Base-by-base conservation (phyloP, 2,797 vertebrate species). In the Sebastes itinus region DNA sequence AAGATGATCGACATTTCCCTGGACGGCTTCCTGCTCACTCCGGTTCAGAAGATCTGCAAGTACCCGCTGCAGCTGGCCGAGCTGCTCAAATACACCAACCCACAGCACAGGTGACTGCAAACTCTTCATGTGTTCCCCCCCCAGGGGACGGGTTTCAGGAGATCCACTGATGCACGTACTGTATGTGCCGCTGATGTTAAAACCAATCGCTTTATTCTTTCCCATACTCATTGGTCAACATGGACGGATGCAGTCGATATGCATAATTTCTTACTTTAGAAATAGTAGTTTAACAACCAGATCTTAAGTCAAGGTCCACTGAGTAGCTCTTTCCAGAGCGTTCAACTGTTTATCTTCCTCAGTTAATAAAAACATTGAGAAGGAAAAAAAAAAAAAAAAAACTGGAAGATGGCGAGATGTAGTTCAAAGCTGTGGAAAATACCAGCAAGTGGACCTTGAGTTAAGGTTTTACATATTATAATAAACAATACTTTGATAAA, bases 1-100 rank as follows among this genome's bases (percentile, higher is more conserved):
- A 98, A 96, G 90, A 99, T 99, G 98, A 99, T 99, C 0, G 97
- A 99, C 94, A 99, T 99, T 88, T 99, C 98, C 3, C 87, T 99
- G 87, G 97, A 99, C 0, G 98, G 98, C 9, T 99, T 99, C 91
- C 93, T 99, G 89, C 96, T 99, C 82, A 99, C 97, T 0, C 98
- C 98, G 0, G 98, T 99, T 77, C 98, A 99, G 94, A 99, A 99
- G 92, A 99, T 99, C 95, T 99, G 98, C 97, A 99, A 99, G 86
- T 99, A 99, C 46, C 98, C 97, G 0, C 93, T 99, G 78, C 98
- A 99, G 74, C 94, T 99, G 88, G 98, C 97, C 0, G 98, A 99
- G 80, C 95, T 99, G 84, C 97, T 99, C 75, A 99, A 99, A 79
- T 99, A 99, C 90, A 99, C 98, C 55, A 98, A 96, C 85, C 97